These are phyloP conservation scores for Aporrectodea caliginosa DNA, from an alignment of 1,140 invertebrate species.

Conservation along the genomic window DNA sequence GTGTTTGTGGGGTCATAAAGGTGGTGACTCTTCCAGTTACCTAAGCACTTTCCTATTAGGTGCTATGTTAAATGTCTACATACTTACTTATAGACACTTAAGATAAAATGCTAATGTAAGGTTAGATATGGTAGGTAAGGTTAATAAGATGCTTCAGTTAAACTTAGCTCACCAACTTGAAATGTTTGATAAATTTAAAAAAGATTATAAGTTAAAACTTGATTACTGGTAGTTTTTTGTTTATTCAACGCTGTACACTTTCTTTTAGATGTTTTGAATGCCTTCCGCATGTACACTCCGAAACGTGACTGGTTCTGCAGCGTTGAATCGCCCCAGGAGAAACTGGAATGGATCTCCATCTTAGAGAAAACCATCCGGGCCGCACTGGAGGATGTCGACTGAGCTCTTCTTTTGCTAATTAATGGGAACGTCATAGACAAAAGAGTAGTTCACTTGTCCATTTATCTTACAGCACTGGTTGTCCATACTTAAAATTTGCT, in stretches of 20 bases:
- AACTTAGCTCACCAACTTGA: background rate
- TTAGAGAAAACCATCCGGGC: constrained; percentile 41
- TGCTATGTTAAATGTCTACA: too few species aligned
- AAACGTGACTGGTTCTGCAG: constrained; percentile 40
- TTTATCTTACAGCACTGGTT: too few species aligned
- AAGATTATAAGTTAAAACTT: background rate
- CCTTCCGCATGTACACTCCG: constrained; percentile 41
- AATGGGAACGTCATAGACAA: background rate
- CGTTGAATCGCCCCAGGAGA: constrained; percentile 38
- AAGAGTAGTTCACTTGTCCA: too few species aligned
- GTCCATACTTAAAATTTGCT: too few species aligned
- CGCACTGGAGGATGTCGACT: constrained; percentile 33
- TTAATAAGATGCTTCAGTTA: too few species aligned
- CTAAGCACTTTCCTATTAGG: too few species aligned
- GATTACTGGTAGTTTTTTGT: background rate
- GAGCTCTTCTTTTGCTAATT: background rate
- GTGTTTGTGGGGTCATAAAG: too few species aligned
- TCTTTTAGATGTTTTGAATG: constrained; percentile 44
- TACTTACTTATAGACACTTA: background rate
- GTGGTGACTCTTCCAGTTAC: too few species aligned
- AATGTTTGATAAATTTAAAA: background rate
- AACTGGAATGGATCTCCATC: constrained; percentile 45
- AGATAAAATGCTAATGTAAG: background rate
- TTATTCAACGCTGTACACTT: background rate
- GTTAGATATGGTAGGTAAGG: too few species aligned